Evolutionary conservation across 2,888 invertebrate species (phyloP), one percentile per base, ranked within the genome.

Genomic region (Pyrocoelia pectoralis): DNA sequence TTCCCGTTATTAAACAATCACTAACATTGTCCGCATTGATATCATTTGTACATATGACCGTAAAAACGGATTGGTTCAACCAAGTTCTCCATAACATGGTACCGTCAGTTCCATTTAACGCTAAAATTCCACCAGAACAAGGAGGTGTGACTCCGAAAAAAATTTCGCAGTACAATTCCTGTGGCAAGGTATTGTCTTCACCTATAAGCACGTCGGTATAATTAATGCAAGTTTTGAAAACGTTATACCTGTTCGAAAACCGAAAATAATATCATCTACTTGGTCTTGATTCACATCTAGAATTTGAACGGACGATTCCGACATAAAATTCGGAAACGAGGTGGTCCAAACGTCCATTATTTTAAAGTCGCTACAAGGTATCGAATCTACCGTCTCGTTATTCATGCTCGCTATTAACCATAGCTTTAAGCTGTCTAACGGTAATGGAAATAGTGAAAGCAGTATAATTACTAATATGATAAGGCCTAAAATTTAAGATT

Each of bases 51-150:
- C 94, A 94, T 72, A 90, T 88, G 19, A 93, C 75, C 0, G 88
- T 88, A 77, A 89, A 92, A 13, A 93, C 85, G 68, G 91, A 89
- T 70, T 91, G 89, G 33, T 86, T 83, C 4, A 89, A 84, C 87
- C 91, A 92, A 68, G 87, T 86, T 40, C 87, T 86, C 93, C 93
- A 94, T 10, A 93, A 72, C n/a, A 87, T 85, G 28, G 84, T 81
- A 1, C 94, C 94, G 40, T 85, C 88, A 17, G 74, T 77, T 0
- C 93, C 94, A 77, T 93, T 88, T n/a, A 93, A 75, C 0, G 91
- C 92, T 68, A 92, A 80, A 8, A 92, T 83, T 5, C 93, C 93
- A 2, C 93, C 93, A 67, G 88, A 85, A 76, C 93, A 94, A 0
- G 88, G 88, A 4, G 81, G 76, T 55, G 85, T 83, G 8, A 88